Percentiles rank a stretch among this genome's conserved stretches.
phyloP scores from a whole-genome alignment of 1,140 invertebrate genomes.

The Camponotus pennsylvanicus region DNA sequence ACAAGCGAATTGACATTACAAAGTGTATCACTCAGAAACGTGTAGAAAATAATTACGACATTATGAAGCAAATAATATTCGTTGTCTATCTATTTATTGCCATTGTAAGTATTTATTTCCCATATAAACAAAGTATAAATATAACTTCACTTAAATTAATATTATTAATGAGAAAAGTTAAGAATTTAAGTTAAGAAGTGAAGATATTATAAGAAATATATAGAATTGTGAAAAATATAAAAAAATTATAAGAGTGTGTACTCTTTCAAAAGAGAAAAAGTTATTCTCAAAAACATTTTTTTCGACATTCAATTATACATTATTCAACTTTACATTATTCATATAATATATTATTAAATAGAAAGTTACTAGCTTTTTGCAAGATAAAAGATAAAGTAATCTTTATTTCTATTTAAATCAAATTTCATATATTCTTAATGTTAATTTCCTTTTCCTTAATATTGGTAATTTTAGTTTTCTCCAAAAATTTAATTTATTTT shows the following conservation, averaged over 20 bases:
- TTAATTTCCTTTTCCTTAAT: not conserved
- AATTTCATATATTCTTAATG: too few relatives aligned
- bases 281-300: not conserved
- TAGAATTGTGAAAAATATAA: not conserved
- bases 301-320: not conserved
- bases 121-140: not conserved
- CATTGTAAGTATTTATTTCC: constrained; percentile 7
- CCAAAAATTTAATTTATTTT: not conserved
- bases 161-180: not conserved
- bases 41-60: not conserved
- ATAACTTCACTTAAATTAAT: not conserved
- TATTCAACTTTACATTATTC: too few relatives aligned
- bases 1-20: not conserved
- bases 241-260: not conserved
- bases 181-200: too few relatives aligned
- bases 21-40: not conserved
- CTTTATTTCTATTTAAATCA: not conserved
- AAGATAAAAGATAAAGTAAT: too few relatives aligned
- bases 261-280: not conserved
- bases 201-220: too few relatives aligned
- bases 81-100: not conserved
- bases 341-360: too few relatives aligned
- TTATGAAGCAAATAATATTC: constrained; percentile 1
- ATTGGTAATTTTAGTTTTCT: not conserved
- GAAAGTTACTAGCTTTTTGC: too few relatives aligned